Base-by-base conservation (phyloP, 2,113 vertebrate species). In the Gnathonemus longibarbis region DNA sequence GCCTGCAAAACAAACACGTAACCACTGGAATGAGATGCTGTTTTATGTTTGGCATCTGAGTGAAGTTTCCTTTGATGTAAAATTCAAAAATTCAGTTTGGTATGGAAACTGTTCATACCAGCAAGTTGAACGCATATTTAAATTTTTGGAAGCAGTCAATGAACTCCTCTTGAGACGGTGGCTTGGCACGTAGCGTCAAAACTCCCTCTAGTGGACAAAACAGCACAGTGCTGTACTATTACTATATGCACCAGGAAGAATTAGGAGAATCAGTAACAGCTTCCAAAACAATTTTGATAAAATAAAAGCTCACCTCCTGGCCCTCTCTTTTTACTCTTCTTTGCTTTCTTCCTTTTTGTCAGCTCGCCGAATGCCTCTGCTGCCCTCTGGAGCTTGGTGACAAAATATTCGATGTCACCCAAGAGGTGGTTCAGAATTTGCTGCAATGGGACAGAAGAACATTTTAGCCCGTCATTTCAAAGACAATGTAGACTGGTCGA, bases 391-490 rank as follows among this genome's bases (percentile, higher is more conserved):
- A 99, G 97, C 93, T 98, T 97, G 90, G 95, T 98, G 90, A 99
- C 96, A 91, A 99, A 99, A 94, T 96, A 97, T 89, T 99, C 98
- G 62, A 99, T 97, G 92, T 99, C 98, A 92, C 99, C 98, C 95
- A 99, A 96, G 94, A 99, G 96, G 93, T 98, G 98, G 93, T 99
- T 99, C 91, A 99, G 96, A 93, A 99, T 99, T 98, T 99, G 97
- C 98, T 99, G 93, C 0, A 7, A 46, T 24, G 91, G 84, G 77
- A 85, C 52, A 84, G 39, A n/a, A 24, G 8, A 84, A 11, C 45
- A 45, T 17, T 24, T 84, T 24, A 45, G 83, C 24, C 21, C 5
- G 45, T n/a, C 19, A 48, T 45, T 21, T 83, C 77, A 9, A 48
- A 84, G 13, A 42, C 74, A 39, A 19, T 39, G 5, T 15, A 42